Percentiles rank a stretch among this genome's conserved stretches.
Conservation (phyloP, 2,797 vertebrate species). For the Perodicticus potto region DNA sequence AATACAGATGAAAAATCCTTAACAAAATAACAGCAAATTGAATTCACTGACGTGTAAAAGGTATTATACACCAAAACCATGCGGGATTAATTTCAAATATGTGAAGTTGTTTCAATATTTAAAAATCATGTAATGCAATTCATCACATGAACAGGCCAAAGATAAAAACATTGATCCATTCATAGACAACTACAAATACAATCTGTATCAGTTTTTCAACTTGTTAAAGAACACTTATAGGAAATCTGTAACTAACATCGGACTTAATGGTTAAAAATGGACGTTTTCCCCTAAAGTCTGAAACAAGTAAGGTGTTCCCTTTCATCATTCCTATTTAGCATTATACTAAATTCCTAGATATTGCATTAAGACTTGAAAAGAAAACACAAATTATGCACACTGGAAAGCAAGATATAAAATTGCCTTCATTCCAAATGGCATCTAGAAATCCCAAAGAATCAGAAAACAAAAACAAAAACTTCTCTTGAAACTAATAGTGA, state of each 20-base stretch:
- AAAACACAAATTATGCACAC: background rate
- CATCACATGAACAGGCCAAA: background rate
- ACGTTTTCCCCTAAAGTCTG: background rate
- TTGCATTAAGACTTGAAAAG: background rate
- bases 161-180: background rate
- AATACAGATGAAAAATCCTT: background rate
- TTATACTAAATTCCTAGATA: background rate
- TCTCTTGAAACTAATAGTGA: background rate
- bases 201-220: background rate
- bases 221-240: background rate
- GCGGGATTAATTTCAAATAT: background rate
- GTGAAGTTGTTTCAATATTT: background rate
- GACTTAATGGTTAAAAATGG: background rate
- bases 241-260: background rate
- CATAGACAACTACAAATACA: background rate
- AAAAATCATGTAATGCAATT: background rate
- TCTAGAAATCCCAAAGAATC: background rate
- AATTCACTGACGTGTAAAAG: background rate
- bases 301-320: background rate
- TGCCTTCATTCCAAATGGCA: background rate
- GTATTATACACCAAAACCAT: background rate
- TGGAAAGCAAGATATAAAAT: background rate
- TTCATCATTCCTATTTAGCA: background rate
- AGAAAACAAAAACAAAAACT: background rate
- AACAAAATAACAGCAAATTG: background rate